Base-by-base conservation (phyloP, 2,113 vertebrate species). In the Antennarius striatus region DNA sequence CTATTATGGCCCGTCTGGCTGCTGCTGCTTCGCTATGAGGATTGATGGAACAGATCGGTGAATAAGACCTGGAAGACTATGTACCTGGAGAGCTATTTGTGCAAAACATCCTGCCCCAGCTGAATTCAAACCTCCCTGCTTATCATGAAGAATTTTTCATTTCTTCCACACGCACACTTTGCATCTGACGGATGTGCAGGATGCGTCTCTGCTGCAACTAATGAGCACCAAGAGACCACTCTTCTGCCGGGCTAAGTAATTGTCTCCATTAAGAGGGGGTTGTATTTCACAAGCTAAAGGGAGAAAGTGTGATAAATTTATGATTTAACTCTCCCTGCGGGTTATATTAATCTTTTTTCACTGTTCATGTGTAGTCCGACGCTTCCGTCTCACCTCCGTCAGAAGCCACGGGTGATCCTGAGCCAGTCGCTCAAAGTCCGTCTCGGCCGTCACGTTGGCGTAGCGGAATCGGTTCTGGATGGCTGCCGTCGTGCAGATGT, bases 391-490 rank as follows among this genome's bases (percentile, higher is more conserved):
- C 73, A 99, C 97, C 95, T 99, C 93, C 2, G 90, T 96, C 51
- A 96, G 92, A 1, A 99, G 93, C 98, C 98, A 99, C 0, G 96
- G 95, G 53, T 99, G 95, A 29, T 99, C 95, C 79, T 94, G 93
- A 2, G 84, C 86, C 66, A 99, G 92, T 0, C 71, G 93, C 16
- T 93, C 94, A 90, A 97, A 96, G 92, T 97, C 94, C 0, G 95
- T 99, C 71, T 95, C 94, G 0, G 93, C 68, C 0, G 94, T 96
- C 75, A 98, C 94, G 9, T 86, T 92, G n/a, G 95, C 97, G 43
- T 96, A 96, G 71, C 92, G 94, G 90, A 98, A 99, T 16, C 93
- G 90, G 92, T 99, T 99, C 93, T 98, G 97, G 79, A 99, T 90
- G 5, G 94, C 92, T 0, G 94, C 96, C 4, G 95, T 91, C 0